These are phyloP conservation scores for Eristalinus sepulchralis DNA, from an alignment of 2,888 invertebrate species.

Conservation along the genomic window DNA sequence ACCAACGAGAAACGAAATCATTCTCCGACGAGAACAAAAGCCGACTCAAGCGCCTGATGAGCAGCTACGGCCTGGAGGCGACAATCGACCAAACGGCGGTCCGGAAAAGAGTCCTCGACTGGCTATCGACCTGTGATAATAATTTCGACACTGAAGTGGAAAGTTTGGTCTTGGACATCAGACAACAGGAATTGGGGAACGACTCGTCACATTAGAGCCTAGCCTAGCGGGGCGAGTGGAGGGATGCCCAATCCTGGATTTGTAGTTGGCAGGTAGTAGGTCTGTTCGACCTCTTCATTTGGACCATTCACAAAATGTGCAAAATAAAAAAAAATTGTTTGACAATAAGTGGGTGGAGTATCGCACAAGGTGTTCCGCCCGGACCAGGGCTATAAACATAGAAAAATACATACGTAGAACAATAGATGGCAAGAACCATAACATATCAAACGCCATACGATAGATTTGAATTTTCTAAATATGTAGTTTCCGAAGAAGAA, in stretches of 20 bases:
- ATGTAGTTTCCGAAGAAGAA: not conserved
- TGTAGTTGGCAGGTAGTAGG: slow-evolving; percentile 38
- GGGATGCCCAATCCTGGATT: slow-evolving; percentile 5
- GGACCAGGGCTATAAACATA: slow-evolving; percentile 47
- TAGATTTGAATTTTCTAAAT: slow-evolving; percentile 43
- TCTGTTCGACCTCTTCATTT: slow-evolving; percentile 48
- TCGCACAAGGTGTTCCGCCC: slow-evolving; percentile 37
- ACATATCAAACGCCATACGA: slow-evolving; percentile 54
- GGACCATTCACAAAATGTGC: slow-evolving; percentile 58
- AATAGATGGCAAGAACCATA: slow-evolving; percentile 21
- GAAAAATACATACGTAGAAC: slow-evolving; percentile 36
- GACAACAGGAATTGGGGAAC: slow-evolving; percentile 34
- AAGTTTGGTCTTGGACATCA: slow-evolving; percentile 76
- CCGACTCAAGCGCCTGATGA: slow-evolving; percentile 82
- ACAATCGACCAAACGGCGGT: slow-evolving; percentile 84
- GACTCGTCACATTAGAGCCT: slow-evolving; percentile 3
- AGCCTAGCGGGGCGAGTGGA: not conserved
- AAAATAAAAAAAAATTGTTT: slow-evolving; percentile 38
- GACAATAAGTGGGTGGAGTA: slow-evolving; percentile 63
- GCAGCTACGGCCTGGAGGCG: slow-evolving; percentile 85
- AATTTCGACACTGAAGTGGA: slow-evolving; percentile 79
- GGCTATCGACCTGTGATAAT: slow-evolving; percentile 84
- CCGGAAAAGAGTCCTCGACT: slow-evolving; percentile 85
- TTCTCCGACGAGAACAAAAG: slow-evolving; percentile 83
- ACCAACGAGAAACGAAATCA: slow-evolving; percentile 82